Percentiles rank a stretch among this genome's conserved stretches.
These are phyloP conservation scores for Anastrepha ludens DNA, from an alignment of 1,140 invertebrate species.

Conservation along the genomic window DNA sequence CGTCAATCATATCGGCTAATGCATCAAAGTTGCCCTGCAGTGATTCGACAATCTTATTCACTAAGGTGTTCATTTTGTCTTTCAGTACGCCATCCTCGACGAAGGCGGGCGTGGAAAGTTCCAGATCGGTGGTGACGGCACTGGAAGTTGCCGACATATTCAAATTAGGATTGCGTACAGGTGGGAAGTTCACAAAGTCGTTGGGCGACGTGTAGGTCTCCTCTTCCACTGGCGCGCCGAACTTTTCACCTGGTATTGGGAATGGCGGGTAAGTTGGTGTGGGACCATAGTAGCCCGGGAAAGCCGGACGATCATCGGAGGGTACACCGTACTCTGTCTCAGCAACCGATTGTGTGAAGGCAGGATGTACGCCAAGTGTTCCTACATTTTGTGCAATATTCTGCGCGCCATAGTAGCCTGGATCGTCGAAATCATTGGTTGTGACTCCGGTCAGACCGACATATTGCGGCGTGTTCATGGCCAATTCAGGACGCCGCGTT, in stretches of 20 bases:
- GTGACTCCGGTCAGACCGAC: conserved; percentile 58
- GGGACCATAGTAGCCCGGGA: conserved; percentile 71
- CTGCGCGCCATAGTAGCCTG: conserved; percentile 71
- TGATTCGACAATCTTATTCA: conserved; percentile 87
- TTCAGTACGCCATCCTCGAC: conserved; percentile 84
- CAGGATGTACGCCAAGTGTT: conserved; percentile 60
- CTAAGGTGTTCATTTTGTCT: conserved; percentile 86
- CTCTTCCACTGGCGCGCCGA: conserved; percentile 69
- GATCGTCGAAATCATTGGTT: conserved; percentile 72
- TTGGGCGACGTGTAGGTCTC: conserved; percentile 80
- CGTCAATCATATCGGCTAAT: conserved; percentile 83
- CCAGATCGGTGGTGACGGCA: conserved; percentile 78
- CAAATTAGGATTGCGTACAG: conserved; percentile 86
- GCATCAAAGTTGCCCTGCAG: conserved; percentile 87
- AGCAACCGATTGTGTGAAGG: conserved; percentile 65
- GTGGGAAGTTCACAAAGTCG: conserved; percentile 86
- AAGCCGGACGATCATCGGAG: conserved; percentile 69
- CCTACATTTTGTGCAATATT: conserved; percentile 62
- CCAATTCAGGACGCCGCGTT: conserved; percentile 65
- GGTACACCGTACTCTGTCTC: conserved; percentile 64
- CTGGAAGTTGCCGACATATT: conserved; percentile 80
- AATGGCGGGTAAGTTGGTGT: conserved; percentile 72
- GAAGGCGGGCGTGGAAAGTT: conserved; percentile 82
- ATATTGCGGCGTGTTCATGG: conserved; percentile 56
- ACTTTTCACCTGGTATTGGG: conserved; percentile 67